Evolutionary conservation across 2,113 vertebrate genomes (phyloP), one percentile per base, ranked within the genome.

Genomic region (Xenotilapia flavipinnis): DNA sequence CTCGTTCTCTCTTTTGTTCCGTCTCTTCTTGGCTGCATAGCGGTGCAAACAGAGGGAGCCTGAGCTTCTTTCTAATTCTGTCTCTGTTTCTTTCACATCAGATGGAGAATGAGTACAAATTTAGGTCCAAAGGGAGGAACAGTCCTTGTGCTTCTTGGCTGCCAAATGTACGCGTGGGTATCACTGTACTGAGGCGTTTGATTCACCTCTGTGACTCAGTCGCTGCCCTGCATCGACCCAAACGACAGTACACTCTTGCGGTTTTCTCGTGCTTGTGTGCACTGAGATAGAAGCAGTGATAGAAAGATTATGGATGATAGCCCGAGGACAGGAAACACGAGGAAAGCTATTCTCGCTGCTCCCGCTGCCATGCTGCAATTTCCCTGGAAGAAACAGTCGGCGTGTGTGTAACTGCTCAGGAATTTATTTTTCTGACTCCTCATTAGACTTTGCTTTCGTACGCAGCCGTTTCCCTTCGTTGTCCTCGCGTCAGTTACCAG

Each of bases 1-100:
- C 79, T 83, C 77, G 86, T 82, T 87, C 31, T 83, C 21, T 17
- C 56, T 87, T 90, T 90, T 75, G 54, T 90, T 89, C 79, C 15
- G 3, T 86, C 70, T 91, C 83, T 83, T 70, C n/a, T 83, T 86
- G 65, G 73, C 81, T 86, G 75, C 56, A 86, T 31, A 13, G 12
- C 9, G 4, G 9, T 36, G 85, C 55, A 89, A 65, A 87, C 83
- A 70, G 47, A 86, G 40, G 21, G 38, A 31, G 14, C 79, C 79
- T 26, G 17, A 58, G 38, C 62, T 15, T 83, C 40, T 28, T 73
- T 28, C 23, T 80, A 84, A 49, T 60, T 81, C 85, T 58, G 60
- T 21, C 13, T 49, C 5, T 36, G 9, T 54, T 62, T 82, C 60
- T 75, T 9, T 26, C 7, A 55, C 40, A 54, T 40, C 9, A 58